phyloP scores from a whole-genome alignment of 2,113 vertebrate species.

The Cyanoliseus patagonus region DNA sequence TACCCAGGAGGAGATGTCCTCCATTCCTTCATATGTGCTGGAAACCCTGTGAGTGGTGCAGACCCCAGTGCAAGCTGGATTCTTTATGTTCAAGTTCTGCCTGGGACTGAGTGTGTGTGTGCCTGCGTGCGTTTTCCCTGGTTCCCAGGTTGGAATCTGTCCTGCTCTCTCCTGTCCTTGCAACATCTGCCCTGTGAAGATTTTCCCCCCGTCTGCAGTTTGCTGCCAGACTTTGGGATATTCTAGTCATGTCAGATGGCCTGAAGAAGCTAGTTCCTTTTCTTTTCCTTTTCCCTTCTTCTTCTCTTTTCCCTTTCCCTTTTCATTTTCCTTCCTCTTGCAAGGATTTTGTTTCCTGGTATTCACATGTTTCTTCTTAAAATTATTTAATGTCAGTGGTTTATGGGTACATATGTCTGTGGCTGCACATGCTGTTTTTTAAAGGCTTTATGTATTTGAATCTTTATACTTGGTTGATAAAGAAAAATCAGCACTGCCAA shows the following conservation, averaged over 20 bases:
- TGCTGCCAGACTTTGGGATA: not conserved
- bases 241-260: not conserved
- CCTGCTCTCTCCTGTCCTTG: not conserved
- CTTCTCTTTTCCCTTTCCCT: not conserved
- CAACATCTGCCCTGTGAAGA: not conserved
- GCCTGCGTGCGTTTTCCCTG: not conserved
- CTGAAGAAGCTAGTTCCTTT: not conserved
- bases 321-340: not conserved
- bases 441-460: not conserved
- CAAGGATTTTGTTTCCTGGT: not conserved
- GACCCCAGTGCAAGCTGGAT: no score
- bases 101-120: fast-evolving
- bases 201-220: fast-evolving
- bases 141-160: not conserved
- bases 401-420: not conserved
- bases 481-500: not conserved
- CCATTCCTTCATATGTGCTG: fast-evolving
- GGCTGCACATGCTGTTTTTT: not conserved
- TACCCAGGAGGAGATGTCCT: not conserved
- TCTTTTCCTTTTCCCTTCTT: not conserved
- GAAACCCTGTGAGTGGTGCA: not conserved
- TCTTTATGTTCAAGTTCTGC: not conserved
- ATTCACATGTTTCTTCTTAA: not conserved
- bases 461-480: fast-evolving
- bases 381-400: not conserved